Evolutionary conservation across 2,113 vertebrate genomes (phyloP), one percentile per base, ranked within the genome.

Genomic region (Stercorarius parasiticus): DNA sequence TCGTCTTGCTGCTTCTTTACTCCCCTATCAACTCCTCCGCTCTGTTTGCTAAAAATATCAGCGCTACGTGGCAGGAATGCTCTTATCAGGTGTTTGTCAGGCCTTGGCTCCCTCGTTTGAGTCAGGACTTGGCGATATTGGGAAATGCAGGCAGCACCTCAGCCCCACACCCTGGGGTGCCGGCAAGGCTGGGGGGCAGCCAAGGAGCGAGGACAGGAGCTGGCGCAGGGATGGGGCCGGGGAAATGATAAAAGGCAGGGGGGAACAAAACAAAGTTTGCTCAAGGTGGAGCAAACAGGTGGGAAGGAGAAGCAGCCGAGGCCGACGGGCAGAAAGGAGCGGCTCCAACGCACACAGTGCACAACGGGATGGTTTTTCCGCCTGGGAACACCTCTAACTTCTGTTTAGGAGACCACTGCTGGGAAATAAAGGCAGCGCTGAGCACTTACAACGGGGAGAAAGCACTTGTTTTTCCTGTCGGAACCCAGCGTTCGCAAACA

Each of bases 1-100:
- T n/a, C 61, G 32, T 26, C 78, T 21, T 13, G 49, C 76, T 45
- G 82, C 76, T 86, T 19, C 79, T 56, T 61, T 18, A 34, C 88
- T 66, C 66, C 45, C 59, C 38, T 29, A 30, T 32, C 64, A 15
- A 15, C 47, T 83, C 50, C 86, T 74, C 38, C 4, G 5, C 69
- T 65, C 67, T 10, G 3, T 27, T 47, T 36, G 80, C 89, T 89
- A 95, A 94, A 88, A 94, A 59, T 73, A 85, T 6, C 88, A 10
- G n/a, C 6, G 64, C 64, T 85, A n/a, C 9, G 16, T 4, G 14
- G 67, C 72, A 83, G 80, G 82, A 92, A 88, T 66, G 88, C 42
- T 86, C 85, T 78, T 92, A 81, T 55, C 69, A 70, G 79, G 82
- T 88, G 82, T 52, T 89, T 90, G 85, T 70, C 88, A 66, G 69